Percentiles rank a stretch among this genome's conserved stretches.
phyloP scores from a whole-genome alignment of 2,113 vertebrate species.

The Xiphophorus hellerii region DNA sequence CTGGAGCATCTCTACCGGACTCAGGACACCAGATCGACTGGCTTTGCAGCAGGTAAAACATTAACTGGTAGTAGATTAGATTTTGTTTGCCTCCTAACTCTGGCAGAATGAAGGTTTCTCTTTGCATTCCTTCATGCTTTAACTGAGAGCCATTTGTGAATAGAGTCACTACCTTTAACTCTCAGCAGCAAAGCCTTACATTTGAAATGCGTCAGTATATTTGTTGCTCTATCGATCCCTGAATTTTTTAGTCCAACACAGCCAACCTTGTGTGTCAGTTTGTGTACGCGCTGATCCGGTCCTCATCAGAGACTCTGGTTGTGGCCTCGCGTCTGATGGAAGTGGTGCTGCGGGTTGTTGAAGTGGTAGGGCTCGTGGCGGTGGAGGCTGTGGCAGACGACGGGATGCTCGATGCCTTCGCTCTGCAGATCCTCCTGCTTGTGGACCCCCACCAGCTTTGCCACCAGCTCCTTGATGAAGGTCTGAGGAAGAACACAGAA shows the following conservation, averaged over 20 bases:
- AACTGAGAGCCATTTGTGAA: neutral
- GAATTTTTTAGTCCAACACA: neutral
- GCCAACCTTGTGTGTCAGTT: neutral
- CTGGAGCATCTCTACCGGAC: too few relatives aligned
- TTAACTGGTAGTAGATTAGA: neutral
- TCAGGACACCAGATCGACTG: too few relatives aligned
- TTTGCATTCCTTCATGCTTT: neutral
- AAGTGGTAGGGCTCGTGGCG: slow-evolving; percentile 78
- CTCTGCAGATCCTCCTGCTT: slow-evolving; percentile 83
- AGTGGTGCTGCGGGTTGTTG: slow-evolving; percentile 40
- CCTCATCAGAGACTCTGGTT: slow-evolving; percentile 73
- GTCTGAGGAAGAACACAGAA: slow-evolving; percentile 59
- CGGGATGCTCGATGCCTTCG: slow-evolving; percentile 76
- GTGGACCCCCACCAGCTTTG: slow-evolving; percentile 82
- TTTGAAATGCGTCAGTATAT: neutral
- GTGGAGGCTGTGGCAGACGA: slow-evolving; percentile 66
- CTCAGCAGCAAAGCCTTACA: neutral
- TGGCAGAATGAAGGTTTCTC: neutral
- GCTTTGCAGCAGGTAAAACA: too few relatives aligned
- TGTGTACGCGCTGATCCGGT: neutral
- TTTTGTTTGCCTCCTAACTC: neutral
- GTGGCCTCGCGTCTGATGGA: slow-evolving; percentile 42
- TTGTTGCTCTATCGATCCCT: neutral
- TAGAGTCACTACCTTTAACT: neutral
- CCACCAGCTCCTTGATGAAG: slow-evolving; percentile 83